These are phyloP conservation scores for Myotis davidii DNA, from an alignment of 2,113 vertebrate genomes.

Conservation along the genomic window DNA sequence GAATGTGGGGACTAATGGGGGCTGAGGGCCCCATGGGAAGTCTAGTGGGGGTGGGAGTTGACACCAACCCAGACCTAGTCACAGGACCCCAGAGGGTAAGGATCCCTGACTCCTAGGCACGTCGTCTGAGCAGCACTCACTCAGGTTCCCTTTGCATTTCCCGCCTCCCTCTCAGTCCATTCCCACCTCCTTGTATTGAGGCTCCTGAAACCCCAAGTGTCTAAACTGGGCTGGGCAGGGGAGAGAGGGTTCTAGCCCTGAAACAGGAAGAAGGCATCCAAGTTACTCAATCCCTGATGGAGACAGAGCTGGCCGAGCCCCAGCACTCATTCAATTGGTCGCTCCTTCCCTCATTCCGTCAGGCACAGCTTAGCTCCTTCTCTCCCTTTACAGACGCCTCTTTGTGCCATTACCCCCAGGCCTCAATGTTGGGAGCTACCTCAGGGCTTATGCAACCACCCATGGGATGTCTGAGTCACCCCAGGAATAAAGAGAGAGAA, in stretches of 20 bases:
- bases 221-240: neutral
- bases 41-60: accelerated
- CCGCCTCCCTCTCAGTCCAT: neutral
- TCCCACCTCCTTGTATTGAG: neutral
- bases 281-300: neutral
- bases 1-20: too few species aligned
- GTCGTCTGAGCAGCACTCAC: neutral
- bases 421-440: too few species aligned
- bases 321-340: too few species aligned
- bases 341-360: too few species aligned
- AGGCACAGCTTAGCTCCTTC: accelerated
- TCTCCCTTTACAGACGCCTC: accelerated
- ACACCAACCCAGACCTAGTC: too few species aligned
- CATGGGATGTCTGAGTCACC: too few species aligned
- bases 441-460: too few species aligned
- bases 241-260: accelerated
- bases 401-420: accelerated
- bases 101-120: accelerated
- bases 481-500: too few species aligned
- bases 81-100: neutral
- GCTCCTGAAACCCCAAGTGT: neutral
- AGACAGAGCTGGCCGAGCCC: neutral
- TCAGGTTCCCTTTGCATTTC: neutral
- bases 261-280: neutral
- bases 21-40: neutral